Evolutionary conservation across 2,113 vertebrate genomes (phyloP), one percentile per base, ranked within the genome.

Genomic region (Orientallactaga bullata): DNA sequence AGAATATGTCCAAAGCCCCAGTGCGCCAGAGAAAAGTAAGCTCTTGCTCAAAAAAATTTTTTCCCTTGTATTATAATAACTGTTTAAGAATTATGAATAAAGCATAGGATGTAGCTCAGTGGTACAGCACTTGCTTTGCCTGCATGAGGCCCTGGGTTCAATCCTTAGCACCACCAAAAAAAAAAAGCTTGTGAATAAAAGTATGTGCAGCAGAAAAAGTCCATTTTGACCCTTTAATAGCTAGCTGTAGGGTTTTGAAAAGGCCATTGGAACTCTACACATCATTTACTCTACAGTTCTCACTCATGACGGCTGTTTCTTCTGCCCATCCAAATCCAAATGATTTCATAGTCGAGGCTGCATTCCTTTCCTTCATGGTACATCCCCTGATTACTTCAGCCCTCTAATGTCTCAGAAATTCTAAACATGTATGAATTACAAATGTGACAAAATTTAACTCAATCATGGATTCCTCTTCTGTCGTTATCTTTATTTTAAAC

Each of bases 321-420:
- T 90, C 61, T 77, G 13, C 61, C n/a, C n/a, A 51, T 76, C 42
- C 65, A 92, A 90, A 88, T 86, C 28, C 26, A 94, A 94, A 87
- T 69, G 8, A 88, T 51, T 58, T 81, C 66, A 68, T 65, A 28
- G 2, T n/a, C 86, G 79, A 86, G 71, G 55, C 77, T 16, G 18
- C n/a, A 26, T 16, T 8, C 18, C 15, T 72, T 94, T 84, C 35
- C 77, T 91, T 95, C 15, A 82, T 9, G 24, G 16, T 42, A 39
- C 1, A 20, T 69, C 21, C 32, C 37, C n/a, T 39, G 17, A 81
- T 60, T 72, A 26, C 28, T 89, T 84, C 35, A 35, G 7, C 30
- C 89, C 87, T 93, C 66, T 90, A 58, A 65, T 86, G 61, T 76
- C 68, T 88, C 83, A 88, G 74, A 93, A 89, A 93, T 79, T 85